Evolutionary conservation across 2,888 invertebrate genomes (phyloP).

Genomic region (Oscheius sp.): DNA sequence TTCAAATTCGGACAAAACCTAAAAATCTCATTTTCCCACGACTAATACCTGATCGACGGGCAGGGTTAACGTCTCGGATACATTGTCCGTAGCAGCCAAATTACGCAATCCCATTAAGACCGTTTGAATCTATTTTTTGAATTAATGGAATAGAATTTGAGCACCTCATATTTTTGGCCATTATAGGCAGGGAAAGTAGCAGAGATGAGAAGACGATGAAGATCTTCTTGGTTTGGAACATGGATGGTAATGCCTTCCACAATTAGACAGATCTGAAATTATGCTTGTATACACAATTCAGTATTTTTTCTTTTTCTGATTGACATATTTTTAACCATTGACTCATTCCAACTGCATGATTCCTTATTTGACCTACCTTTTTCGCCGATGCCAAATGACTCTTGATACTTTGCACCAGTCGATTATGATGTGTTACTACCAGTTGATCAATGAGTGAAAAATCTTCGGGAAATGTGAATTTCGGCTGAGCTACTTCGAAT

Average conservation of each 20-base stretch:
- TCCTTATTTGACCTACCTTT: slow-evolving; percentile 31
- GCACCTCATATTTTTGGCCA: slow-evolving; percentile 37
- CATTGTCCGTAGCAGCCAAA: slow-evolving; percentile 7
- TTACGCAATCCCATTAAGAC: slow-evolving; percentile 46
- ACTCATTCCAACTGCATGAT: too few species aligned
- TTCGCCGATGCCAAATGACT: slow-evolving; percentile 21
- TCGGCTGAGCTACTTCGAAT: slow-evolving; percentile 60
- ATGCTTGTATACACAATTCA: neutral
- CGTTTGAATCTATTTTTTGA: slow-evolving; percentile 30
- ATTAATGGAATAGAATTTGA: neutral
- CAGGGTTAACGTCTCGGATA: slow-evolving; percentile 25
- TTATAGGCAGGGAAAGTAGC: slow-evolving; percentile 37
- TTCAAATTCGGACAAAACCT: slow-evolving; percentile 47
- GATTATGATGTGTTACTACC: slow-evolving; percentile 25
- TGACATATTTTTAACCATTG: too few species aligned
- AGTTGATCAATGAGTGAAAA: slow-evolving; percentile 40
- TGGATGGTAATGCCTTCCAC: slow-evolving; percentile 20
- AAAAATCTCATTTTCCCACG: neutral
- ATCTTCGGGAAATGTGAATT: slow-evolving; percentile 56
- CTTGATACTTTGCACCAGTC: slow-evolving; percentile 40
- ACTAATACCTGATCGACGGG: slow-evolving; percentile 31
- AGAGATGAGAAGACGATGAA: slow-evolving; percentile 28
- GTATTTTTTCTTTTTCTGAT: neutral
- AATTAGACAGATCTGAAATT: slow-evolving; percentile 13
- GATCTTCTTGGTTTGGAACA: slow-evolving; percentile 9